Conservation (phyloP, 2,888 invertebrate genomes). For the Drosophila silvestris region DNA sequence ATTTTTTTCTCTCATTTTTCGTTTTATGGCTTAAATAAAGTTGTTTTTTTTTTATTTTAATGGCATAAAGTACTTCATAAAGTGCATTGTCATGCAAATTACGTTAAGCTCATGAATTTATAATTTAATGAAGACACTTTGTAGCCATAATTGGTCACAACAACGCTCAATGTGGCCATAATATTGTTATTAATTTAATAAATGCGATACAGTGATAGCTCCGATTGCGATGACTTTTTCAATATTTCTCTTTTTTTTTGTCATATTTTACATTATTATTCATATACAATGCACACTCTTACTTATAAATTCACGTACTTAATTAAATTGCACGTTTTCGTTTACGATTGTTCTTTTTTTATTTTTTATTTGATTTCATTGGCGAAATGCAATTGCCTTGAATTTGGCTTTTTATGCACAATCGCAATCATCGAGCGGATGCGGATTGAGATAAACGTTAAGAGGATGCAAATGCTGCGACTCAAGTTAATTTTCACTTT, state of each 20-base stretch:
- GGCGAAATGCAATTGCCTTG: slow-evolving; percentile 13
- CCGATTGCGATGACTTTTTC: slow-evolving; percentile 56
- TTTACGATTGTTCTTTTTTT: background rate
- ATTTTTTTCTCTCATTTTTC: slow-evolving; percentile 28
- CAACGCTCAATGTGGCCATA: slow-evolving; percentile 56
- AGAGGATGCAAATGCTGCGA: slow-evolving; percentile 24
- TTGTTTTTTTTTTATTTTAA: slow-evolving; percentile 48
- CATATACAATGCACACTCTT: slow-evolving; percentile 4
- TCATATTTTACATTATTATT: slow-evolving; percentile 31
- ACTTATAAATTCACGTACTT: slow-evolving; percentile 23
- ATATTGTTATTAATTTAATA: slow-evolving; percentile 80
- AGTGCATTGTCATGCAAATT: slow-evolving; percentile 80
- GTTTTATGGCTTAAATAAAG: slow-evolving; percentile 21
- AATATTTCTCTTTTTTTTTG: slow-evolving; percentile 19
- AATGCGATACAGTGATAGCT: slow-evolving; percentile 71
- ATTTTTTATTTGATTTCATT: slow-evolving; percentile 22
- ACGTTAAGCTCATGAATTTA: slow-evolving; percentile 77
- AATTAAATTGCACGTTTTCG: slow-evolving; percentile 46
- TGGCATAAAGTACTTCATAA: slow-evolving; percentile 73
- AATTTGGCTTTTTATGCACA: slow-evolving; percentile 29
- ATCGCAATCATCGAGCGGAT: slow-evolving; percentile 15
- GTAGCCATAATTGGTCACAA: slow-evolving; percentile 75
- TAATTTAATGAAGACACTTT: slow-evolving; percentile 81
- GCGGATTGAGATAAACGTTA: slow-evolving; percentile 22
- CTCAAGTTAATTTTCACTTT: slow-evolving; percentile 9